phyloP scores from a whole-genome alignment of 1,140 invertebrate genomes.

The Drosophila athabasca region DNA sequence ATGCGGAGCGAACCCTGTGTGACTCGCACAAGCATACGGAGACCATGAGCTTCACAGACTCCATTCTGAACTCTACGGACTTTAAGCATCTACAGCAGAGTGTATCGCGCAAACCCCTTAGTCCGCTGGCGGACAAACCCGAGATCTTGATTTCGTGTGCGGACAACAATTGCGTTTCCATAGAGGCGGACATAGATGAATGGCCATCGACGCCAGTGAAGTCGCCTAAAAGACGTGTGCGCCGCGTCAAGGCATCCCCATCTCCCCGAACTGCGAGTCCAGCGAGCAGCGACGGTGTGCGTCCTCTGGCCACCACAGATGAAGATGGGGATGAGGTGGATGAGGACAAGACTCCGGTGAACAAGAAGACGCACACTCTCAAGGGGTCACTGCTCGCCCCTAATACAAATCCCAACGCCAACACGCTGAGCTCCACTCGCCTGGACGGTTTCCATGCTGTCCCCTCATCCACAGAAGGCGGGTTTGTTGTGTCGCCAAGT shows the following conservation, averaged over 20 bases:
- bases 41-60: constrained; percentile 78
- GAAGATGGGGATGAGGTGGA: constrained; percentile 53
- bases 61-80: constrained; percentile 66
- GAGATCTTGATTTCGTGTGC: constrained; percentile 42
- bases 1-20: constrained; percentile 43
- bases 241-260: constrained; percentile 59
- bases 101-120: constrained; percentile 62
- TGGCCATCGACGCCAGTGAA: constrained; percentile 72
- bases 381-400: not conserved
- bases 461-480: constrained; percentile 58
- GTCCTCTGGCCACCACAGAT: constrained; percentile 52
- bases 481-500: constrained; percentile 68
- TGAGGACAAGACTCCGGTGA: constrained; percentile 66
- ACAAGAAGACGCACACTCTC: constrained; percentile 40
- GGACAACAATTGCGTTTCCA: constrained; percentile 26
- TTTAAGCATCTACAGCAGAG: constrained; percentile 65
- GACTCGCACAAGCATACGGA: constrained; percentile 50
- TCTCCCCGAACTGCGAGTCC: constrained; percentile 33
- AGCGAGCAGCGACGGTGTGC: constrained; percentile 61
- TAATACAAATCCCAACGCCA: constrained; percentile 13
- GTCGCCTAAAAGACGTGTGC: constrained; percentile 41
- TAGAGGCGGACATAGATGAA: constrained; percentile 65
- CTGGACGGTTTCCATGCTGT: constrained; percentile 62
- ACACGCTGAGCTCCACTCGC: constrained; percentile 63
- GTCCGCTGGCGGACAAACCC: constrained; percentile 65